Percentiles rank a stretch among this genome's conserved stretches.
phyloP scores from a whole-genome alignment of 2,888 invertebrate species.

The Aquatica leii region DNA sequence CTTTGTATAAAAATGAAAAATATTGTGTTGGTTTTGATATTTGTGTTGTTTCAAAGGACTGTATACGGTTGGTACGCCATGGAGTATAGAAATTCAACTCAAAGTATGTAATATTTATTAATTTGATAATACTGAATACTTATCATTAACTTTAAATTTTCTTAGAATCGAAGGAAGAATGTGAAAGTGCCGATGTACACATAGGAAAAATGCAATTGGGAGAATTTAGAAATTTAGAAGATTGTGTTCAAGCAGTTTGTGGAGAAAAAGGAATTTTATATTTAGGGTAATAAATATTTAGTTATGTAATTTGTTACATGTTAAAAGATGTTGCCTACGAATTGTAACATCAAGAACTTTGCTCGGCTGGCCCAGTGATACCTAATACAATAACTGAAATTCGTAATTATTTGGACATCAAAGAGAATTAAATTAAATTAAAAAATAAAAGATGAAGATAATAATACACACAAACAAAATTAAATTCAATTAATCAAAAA shows the following conservation, averaged over 20 bases:
- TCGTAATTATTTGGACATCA: no score
- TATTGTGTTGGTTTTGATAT: not conserved
- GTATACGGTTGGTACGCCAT: not conserved
- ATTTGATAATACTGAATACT: not conserved
- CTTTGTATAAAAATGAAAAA: not conserved
- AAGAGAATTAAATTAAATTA: no score
- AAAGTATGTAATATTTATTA: not conserved
- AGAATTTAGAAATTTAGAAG: not conserved
- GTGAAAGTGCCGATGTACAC: not conserved
- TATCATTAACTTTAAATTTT: no score
- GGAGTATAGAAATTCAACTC: not conserved
- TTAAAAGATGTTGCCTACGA: no score
- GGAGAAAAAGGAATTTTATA: constrained; percentile 1
- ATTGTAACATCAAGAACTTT: no score
- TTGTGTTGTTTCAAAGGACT: not conserved
- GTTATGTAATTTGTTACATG: no score
- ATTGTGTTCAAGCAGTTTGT: constrained; percentile 9
- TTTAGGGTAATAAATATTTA: not conserved
- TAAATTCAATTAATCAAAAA: no score
- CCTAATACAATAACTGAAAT: no score
- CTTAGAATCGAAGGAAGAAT: not conserved
- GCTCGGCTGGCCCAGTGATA: no score
- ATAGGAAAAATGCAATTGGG: not conserved
- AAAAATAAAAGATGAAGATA: no score
- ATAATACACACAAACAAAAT: no score